Conservation (phyloP, 2,113 vertebrate species). For the Shinisaurus crocodilurus region DNA sequence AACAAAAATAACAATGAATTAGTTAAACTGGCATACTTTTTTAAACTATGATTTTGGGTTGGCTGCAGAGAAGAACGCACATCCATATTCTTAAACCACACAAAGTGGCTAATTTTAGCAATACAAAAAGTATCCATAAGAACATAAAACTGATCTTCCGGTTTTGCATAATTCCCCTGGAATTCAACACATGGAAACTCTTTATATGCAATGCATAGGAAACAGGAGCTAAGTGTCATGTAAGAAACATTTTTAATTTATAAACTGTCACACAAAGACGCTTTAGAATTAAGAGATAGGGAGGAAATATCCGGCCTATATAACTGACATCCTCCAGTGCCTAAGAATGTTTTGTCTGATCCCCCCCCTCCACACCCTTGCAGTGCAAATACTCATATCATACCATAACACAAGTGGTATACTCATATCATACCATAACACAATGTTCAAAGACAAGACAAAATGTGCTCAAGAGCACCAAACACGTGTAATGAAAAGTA, state of each 20-base stretch:
- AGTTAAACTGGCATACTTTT: slow-evolving; percentile 22
- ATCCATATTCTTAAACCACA: slow-evolving; percentile 23
- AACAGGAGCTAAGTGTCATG: slow-evolving; percentile 61
- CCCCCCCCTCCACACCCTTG: background rate
- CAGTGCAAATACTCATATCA: slow-evolving; percentile 49
- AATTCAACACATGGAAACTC: slow-evolving; percentile 50
- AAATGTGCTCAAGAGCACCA: slow-evolving; percentile 62
- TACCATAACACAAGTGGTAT: background rate
- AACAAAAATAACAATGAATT: background rate
- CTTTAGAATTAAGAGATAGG: slow-evolving; percentile 66
- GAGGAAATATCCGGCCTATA: slow-evolving; percentile 20
- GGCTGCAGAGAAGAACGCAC: background rate
- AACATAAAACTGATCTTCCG: slow-evolving; percentile 44
- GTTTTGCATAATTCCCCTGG: slow-evolving; percentile 59
- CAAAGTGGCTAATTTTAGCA: slow-evolving; percentile 16
- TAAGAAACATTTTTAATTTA: slow-evolving; percentile 69
- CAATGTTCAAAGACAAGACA: slow-evolving; percentile 59
- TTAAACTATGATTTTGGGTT: background rate
- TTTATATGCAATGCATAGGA: slow-evolving; percentile 64
- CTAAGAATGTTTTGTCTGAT: slow-evolving; percentile 42
- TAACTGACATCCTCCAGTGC: slow-evolving; percentile 51
- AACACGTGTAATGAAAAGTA: slow-evolving; percentile 67
- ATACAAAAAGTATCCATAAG: slow-evolving; percentile 16
- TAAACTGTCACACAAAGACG: slow-evolving; percentile 66
- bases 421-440: slow-evolving; percentile 23